Evolutionary conservation across 2,797 vertebrate genomes (phyloP).

Genomic region (Scyliorhinus canicula): DNA sequence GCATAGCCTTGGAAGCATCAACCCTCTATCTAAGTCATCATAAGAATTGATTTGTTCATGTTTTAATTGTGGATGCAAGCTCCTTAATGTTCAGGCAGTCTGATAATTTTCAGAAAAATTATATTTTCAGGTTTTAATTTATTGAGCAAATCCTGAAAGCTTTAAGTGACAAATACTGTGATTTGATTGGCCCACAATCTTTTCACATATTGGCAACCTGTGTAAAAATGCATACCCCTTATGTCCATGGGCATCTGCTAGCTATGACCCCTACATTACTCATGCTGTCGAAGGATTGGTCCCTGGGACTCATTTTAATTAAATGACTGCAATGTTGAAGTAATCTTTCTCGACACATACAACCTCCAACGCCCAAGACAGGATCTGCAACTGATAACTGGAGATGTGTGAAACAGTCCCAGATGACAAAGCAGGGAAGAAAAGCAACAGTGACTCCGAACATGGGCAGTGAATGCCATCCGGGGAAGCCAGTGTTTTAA

Average conservation of each 20-base stretch:
- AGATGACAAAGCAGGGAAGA: neutral
- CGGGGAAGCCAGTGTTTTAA: neutral
- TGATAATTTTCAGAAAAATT: neutral
- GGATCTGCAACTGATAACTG: neutral
- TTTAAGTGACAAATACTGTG: neutral
- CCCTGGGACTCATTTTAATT: slow-evolving; percentile 27
- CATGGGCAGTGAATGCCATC: neutral
- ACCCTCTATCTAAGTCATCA: neutral
- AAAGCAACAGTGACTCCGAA: neutral
- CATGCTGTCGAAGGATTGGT: neutral
- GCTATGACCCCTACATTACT: neutral
- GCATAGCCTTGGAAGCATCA: neutral
- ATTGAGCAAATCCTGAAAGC: neutral
- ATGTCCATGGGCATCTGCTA: neutral
- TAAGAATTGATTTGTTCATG: neutral
- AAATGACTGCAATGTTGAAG: neutral
- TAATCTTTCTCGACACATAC: slow-evolving; percentile 10
- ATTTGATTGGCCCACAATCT: neutral
- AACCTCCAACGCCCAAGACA: neutral
- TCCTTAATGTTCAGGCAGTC: neutral
- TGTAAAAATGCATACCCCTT: neutral
- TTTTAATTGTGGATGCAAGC: neutral
- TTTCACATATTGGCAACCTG: neutral
- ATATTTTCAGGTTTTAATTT: neutral
- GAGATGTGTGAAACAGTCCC: neutral